Percentiles rank a stretch among this genome's conserved stretches.
These are phyloP conservation scores for Eulemur macaco DNA, from an alignment of 2,113 vertebrate species.

Conservation along the genomic window DNA sequence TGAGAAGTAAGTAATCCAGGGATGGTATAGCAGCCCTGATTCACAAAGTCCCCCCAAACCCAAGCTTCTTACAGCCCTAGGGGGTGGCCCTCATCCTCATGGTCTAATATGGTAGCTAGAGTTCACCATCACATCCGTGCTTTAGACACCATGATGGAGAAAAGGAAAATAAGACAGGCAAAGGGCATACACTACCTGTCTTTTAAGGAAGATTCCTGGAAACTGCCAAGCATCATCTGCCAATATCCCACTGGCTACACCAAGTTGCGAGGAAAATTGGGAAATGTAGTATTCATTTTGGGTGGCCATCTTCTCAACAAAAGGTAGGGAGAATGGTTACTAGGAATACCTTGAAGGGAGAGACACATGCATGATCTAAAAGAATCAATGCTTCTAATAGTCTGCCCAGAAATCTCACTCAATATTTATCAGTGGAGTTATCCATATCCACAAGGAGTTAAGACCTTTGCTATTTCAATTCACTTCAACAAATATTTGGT, in stretches of 20 bases:
- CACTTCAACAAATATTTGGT: slow-evolving; percentile 42
- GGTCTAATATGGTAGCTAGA: slow-evolving; percentile 10
- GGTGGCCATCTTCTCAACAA: not conserved
- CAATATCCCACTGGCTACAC: not conserved
- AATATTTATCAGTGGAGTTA: slow-evolving; percentile 42
- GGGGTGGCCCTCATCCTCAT: not conserved
- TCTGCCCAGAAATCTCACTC: not conserved
- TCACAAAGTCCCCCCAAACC: slow-evolving; percentile 23
- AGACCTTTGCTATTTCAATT: slow-evolving; percentile 21
- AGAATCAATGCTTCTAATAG: slow-evolving; percentile 6
- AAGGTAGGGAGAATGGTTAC: not conserved
- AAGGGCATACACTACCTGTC: not conserved
- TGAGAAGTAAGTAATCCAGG: not conserved
- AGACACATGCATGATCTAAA: slow-evolving; percentile 28
- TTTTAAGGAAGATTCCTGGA: slow-evolving; percentile 38
- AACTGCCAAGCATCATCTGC: not conserved
- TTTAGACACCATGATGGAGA: slow-evolving; percentile 4
- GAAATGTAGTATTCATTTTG: not conserved
- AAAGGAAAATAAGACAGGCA: slow-evolving; percentile 28
- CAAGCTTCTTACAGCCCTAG: not conserved
- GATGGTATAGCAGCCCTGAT: not conserved
- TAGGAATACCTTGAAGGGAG: slow-evolving; percentile 6
- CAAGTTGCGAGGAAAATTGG: not conserved
- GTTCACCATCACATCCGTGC: not conserved
- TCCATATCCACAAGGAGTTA: slow-evolving; percentile 1